These are phyloP conservation scores for Arctocebus calabarensis DNA, from an alignment of 2,797 vertebrate genomes.

Conservation along the genomic window DNA sequence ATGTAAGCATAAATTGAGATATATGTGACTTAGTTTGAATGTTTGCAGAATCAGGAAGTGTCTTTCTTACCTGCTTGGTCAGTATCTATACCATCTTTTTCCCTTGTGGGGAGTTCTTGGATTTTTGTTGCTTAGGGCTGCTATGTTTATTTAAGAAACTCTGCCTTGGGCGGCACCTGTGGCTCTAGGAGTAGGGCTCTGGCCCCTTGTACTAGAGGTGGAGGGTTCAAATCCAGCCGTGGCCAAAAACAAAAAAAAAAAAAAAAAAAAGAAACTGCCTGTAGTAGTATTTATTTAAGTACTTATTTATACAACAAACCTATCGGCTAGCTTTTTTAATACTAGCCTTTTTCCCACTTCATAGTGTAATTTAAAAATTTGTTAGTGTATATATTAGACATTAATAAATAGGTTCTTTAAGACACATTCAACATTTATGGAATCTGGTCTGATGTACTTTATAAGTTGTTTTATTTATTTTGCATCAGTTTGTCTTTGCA, in stretches of 20 bases:
- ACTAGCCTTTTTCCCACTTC: not conserved
- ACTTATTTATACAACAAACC: constrained; percentile 44
- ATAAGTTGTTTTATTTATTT: constrained; percentile 61
- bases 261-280: not conserved
- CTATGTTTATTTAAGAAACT: constrained; percentile 26
- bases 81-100: constrained; percentile 6
- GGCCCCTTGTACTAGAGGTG: too few species aligned
- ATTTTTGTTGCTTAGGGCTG: constrained; percentile 43
- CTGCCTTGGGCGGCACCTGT: too few species aligned
- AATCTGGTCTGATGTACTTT: constrained; percentile 58
- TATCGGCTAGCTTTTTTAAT: not conserved
- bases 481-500: constrained; percentile 52
- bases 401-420: constrained; percentile 50
- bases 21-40: constrained; percentile 10
- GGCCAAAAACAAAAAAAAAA: too few species aligned
- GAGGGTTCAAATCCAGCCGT: too few species aligned
- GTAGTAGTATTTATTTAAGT: constrained; percentile 65
- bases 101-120: not conserved
- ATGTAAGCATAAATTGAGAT: not conserved
- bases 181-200: too few species aligned
- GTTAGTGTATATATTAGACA: constrained; percentile 3
- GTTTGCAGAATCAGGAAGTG: not conserved
- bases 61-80: constrained; percentile 43
- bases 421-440: constrained; percentile 57
- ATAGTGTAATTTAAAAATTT: constrained; percentile 53